Evolutionary conservation across 1,140 invertebrate genomes (phyloP).

Genomic region (Micrasema minimum): DNA sequence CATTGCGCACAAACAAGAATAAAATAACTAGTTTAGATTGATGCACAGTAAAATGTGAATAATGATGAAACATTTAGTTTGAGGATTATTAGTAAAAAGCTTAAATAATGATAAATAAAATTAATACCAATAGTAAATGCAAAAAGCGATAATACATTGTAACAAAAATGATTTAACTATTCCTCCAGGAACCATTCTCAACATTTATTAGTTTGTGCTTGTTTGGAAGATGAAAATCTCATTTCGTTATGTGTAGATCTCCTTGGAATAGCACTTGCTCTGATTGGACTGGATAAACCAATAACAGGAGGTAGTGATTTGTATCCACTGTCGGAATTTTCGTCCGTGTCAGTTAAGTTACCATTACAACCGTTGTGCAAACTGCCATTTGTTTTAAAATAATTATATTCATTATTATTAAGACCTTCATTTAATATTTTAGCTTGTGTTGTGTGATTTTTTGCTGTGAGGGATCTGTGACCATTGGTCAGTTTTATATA

Average conservation of each 20-base stretch:
- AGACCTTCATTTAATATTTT: constrained; percentile 62
- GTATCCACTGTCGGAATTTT: constrained; percentile 65
- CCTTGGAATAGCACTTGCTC: constrained; percentile 64
- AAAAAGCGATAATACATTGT: constrained; percentile 26
- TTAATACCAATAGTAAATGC: constrained; percentile 33
- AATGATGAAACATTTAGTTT: background rate
- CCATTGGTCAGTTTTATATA: constrained; percentile 54
- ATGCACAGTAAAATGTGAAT: constrained; percentile 1
- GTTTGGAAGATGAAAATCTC: constrained; percentile 43
- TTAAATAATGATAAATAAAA: constrained; percentile 19
- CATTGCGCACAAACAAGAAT: no score
- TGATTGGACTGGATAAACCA: constrained; percentile 62
- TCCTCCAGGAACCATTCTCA: constrained; percentile 9
- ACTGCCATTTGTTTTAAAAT: constrained; percentile 55
- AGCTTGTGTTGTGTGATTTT: constrained; percentile 64
- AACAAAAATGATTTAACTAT: constrained; percentile 19
- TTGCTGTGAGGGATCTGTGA: constrained; percentile 57
- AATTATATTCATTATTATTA: constrained; percentile 57
- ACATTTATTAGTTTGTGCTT: constrained; percentile 53
- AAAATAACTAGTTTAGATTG: background rate
- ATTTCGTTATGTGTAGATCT: constrained; percentile 55
- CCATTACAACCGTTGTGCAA: constrained; percentile 63
- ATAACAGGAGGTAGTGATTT: constrained; percentile 66
- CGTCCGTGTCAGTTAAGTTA: constrained; percentile 64
- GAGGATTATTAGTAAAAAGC: background rate